Evolutionary conservation across 2,888 invertebrate genomes (phyloP).

Genomic region (Agrochola macilenta): DNA sequence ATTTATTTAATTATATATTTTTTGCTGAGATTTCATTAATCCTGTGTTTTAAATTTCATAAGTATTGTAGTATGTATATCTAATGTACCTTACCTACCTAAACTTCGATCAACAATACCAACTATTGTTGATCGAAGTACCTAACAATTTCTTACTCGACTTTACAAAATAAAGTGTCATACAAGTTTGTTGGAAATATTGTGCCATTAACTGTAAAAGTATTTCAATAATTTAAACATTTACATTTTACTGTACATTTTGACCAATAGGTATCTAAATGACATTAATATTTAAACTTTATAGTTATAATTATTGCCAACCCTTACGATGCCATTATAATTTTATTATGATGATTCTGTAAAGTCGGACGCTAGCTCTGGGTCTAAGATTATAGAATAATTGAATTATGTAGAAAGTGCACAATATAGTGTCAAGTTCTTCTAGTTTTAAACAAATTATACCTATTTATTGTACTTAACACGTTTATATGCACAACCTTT

Average conservation of each 20-base stretch:
- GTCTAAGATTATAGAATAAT: conserved; percentile 18
- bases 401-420: conserved; percentile 41
- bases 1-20: neutral
- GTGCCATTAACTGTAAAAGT: conserved; percentile 24
- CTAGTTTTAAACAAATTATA: conserved; percentile 40
- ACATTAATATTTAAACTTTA: neutral
- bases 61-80: neutral
- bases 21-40: neutral
- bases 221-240: neutral
- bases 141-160: neutral
- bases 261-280: conserved; percentile 1
- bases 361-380: conserved; percentile 1
- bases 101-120: no score
- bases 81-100: no score
- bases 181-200: conserved; percentile 8
- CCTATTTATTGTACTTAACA: conserved; percentile 33
- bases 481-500: conserved; percentile 56
- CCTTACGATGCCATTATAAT: conserved; percentile 7
- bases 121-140: no score
- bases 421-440: conserved; percentile 40
- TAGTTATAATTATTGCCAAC: neutral
- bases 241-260: conserved; percentile 20
- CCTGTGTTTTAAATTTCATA: neutral
- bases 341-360: neutral
- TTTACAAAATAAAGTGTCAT: neutral